Percentiles rank a stretch among this genome's conserved stretches.
Evolutionary conservation across 2,888 invertebrate species (phyloP).

Genomic region (Chrysina gloriosa): DNA sequence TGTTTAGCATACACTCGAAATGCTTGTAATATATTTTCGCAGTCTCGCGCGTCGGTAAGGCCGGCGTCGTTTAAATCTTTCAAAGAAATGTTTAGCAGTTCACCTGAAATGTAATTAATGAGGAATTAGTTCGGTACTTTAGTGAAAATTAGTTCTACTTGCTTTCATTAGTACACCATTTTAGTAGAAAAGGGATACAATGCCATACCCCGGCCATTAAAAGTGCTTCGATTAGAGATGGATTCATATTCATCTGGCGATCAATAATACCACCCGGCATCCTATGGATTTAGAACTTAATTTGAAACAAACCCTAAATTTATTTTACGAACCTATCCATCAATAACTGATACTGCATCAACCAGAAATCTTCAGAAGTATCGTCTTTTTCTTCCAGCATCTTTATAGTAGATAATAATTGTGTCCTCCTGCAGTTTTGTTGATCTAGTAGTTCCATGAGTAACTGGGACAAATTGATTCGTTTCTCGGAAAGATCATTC

Average conservation of each 20-base stretch:
- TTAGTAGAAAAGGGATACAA: constrained; percentile 80
- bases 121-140: neutral
- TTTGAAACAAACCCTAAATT: neutral
- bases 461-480: constrained; percentile 74
- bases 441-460: constrained; percentile 77
- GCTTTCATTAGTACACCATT: constrained; percentile 69
- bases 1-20: constrained; percentile 38
- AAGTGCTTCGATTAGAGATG: constrained; percentile 75
- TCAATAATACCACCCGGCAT: constrained; percentile 74
- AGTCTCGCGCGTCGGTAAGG: constrained; percentile 69
- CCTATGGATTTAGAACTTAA: constrained; percentile 48
- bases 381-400: constrained; percentile 76
- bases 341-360: constrained; percentile 84
- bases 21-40: constrained; percentile 73
- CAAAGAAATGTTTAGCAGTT: constrained; percentile 68
- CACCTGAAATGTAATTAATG: too few relatives aligned
- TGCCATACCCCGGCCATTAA: constrained; percentile 80
- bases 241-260: constrained; percentile 74
- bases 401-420: constrained; percentile 75
- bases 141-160: constrained; percentile 40
- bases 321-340: constrained; percentile 69
- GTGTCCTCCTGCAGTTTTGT: constrained; percentile 73
- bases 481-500: constrained; percentile 76
- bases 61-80: constrained; percentile 72
- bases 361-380: constrained; percentile 75